Evolutionary conservation across 2,888 invertebrate species (phyloP).

Genomic region (Matsumyia berberina): DNA sequence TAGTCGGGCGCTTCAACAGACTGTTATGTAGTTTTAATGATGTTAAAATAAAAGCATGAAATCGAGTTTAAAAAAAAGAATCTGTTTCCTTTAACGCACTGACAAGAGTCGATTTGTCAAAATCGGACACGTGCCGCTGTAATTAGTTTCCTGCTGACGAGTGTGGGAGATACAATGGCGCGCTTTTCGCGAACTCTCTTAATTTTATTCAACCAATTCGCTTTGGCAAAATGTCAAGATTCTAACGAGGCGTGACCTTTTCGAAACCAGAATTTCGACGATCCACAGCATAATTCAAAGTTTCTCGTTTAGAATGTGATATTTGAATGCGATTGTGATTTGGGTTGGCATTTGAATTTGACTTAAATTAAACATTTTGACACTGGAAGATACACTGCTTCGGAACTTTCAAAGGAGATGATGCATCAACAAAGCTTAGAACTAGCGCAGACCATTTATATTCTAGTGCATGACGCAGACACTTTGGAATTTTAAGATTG

Average conservation of each 20-base stretch:
- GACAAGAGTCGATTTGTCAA: no score
- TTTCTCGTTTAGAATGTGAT: slow-evolving; percentile 9
- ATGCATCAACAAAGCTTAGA: neutral
- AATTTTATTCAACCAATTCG: slow-evolving; percentile 3
- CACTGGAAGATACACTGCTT: no score
- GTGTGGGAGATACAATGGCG: neutral
- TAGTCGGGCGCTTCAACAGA: slow-evolving; percentile 27
- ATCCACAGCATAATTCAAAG: slow-evolving; percentile 2
- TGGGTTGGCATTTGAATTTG: neutral
- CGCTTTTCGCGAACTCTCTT: neutral
- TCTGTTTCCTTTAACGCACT: no score
- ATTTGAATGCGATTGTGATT: slow-evolving; percentile 3
- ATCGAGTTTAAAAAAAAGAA: slow-evolving; percentile 14
- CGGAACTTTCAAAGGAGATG: no score
- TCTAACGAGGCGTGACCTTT: slow-evolving; percentile 8
- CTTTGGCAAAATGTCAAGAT: slow-evolving; percentile 3
- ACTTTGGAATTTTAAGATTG: no score
- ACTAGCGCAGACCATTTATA: neutral
- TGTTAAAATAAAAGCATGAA: slow-evolving; percentile 43
- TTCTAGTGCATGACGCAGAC: no score
- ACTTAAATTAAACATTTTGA: neutral
- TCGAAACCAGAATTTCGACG: slow-evolving; percentile 6
- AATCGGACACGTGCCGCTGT: neutral
- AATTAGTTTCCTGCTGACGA: neutral
- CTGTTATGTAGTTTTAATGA: slow-evolving; percentile 46